Percentiles rank a stretch among this genome's conserved stretches.
phyloP scores from a whole-genome alignment of 2,888 invertebrate species.

The Yponomeuta cagnagella region DNA sequence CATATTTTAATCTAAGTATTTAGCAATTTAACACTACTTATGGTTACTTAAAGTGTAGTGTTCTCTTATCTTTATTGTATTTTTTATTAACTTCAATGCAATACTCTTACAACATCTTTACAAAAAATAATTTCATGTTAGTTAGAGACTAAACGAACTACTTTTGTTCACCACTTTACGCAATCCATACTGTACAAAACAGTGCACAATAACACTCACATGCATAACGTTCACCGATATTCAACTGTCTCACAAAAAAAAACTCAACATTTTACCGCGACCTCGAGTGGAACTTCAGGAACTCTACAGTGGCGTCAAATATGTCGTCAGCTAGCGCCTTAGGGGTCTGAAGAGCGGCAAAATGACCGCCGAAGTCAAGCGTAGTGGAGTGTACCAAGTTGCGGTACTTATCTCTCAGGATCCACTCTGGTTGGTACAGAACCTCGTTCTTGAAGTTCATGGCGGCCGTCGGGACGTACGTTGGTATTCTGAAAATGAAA shows the following conservation, averaged over 20 bases:
- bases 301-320: slow-evolving; percentile 40
- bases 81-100: too few relatives aligned
- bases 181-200: too few relatives aligned
- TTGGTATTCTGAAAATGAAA: slow-evolving; percentile 76
- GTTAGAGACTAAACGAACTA: too few relatives aligned
- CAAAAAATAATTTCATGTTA: too few relatives aligned
- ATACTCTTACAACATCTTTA: too few relatives aligned
- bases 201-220: too few relatives aligned
- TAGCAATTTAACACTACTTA: too few relatives aligned
- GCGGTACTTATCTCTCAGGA: slow-evolving; percentile 76
- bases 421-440: slow-evolving; percentile 74
- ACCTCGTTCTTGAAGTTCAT: slow-evolving; percentile 85
- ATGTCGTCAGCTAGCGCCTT: slow-evolving; percentile 79
- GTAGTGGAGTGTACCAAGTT: slow-evolving; percentile 82
- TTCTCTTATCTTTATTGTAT: too few relatives aligned
- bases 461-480: slow-evolving; percentile 82
- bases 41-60: too few relatives aligned
- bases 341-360: slow-evolving; percentile 88
- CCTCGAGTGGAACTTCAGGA: slow-evolving; percentile 38
- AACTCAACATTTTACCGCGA: not conserved
- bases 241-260: not conserved
- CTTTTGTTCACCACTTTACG: too few relatives aligned
- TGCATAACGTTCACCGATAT: too few relatives aligned
- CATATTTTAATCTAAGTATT: too few relatives aligned
- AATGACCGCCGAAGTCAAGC: slow-evolving; percentile 86